Percentiles rank a stretch among this genome's conserved stretches.
These are phyloP conservation scores for Balearica regulorum DNA, from an alignment of 2,797 vertebrate genomes.

Conservation along the genomic window DNA sequence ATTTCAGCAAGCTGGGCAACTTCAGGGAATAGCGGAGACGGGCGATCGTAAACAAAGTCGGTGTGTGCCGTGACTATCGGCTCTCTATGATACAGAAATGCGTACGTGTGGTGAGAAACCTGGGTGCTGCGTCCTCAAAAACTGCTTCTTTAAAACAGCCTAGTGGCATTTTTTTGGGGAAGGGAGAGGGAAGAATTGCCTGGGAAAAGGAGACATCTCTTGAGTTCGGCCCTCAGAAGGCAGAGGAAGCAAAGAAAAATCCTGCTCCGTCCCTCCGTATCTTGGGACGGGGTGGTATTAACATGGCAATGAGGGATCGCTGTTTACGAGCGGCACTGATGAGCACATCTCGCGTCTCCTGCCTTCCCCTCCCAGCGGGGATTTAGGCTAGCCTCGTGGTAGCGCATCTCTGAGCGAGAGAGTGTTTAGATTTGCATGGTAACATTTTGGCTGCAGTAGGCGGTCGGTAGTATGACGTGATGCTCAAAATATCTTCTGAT, in stretches of 20 bases:
- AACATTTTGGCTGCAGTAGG: conserved; percentile 30
- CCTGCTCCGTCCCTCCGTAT: background rate
- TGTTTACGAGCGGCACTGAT: background rate
- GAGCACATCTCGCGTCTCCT: background rate
- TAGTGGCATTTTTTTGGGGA: background rate
- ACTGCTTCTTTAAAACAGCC: background rate
- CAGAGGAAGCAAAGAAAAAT: background rate
- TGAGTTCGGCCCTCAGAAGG: background rate
- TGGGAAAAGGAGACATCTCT: background rate
- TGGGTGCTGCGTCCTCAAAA: background rate
- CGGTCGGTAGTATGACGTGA: conserved; percentile 36
- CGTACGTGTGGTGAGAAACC: background rate
- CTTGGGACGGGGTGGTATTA: background rate
- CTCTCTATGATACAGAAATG: background rate
- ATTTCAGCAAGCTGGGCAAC: conserved; percentile 81
- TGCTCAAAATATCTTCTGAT: conserved; percentile 57
- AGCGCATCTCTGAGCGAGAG: background rate
- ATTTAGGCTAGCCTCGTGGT: conserved; percentile 1
- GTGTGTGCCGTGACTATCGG: background rate
- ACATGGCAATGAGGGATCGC: background rate
- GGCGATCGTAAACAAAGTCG: conserved; percentile 17
- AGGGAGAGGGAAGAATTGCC: background rate
- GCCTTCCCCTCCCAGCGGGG: background rate
- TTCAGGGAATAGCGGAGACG: conserved; percentile 70
- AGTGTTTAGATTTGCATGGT: conserved; percentile 29